Evolutionary conservation across 2,888 invertebrate species (phyloP), one percentile per base, ranked within the genome.

Genomic region (Lepidocyrtoides sp.): DNA sequence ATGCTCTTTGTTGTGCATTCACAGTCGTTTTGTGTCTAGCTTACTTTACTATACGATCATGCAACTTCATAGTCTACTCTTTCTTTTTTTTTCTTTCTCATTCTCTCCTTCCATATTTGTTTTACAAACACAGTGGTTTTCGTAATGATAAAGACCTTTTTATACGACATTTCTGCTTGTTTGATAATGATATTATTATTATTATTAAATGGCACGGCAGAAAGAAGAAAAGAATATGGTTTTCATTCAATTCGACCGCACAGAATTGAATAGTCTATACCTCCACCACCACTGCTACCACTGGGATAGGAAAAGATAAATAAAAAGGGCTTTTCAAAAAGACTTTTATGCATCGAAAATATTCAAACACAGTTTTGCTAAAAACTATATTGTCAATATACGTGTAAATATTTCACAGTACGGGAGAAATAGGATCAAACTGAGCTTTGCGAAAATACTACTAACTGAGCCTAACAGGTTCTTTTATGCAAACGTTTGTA

Each of bases 131-230:
- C 36, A 32, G 57, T 75, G 75, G 75, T 51, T 66, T 51, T 77
- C 29, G 51, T 32, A 51, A 77, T 75, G 48, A 54, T 77, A 77
- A 26, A 51, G 54, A 54, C 54, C 72, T 57, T 57, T 57, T 57
- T 81, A 81, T 57, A 54, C 29, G 36, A 10, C 0, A 29, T 51
- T 32, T 7, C 4, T 48, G 54, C 0, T 36, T 57, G 23, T 36
- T 81, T 60, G 57, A 17, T 32, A 81, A 54, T 77, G 57, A 51
- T 75, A 51, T 20, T 32, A 60, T 60, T 63, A 63, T 63, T 63
- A 63, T 82, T 82, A 82, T 63, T 82, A 82, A 82, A 82, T 82
- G 82, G 63, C 36, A 82, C 48, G 82, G 81, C 81, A 63, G 63
- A 82, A 60, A 32, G 77, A 51, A 51, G 77, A 60, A 41, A 60